Evolutionary conservation across 2,113 vertebrate species (phyloP), one percentile per base, ranked within the genome.

Genomic region (Taxidea taxus): DNA sequence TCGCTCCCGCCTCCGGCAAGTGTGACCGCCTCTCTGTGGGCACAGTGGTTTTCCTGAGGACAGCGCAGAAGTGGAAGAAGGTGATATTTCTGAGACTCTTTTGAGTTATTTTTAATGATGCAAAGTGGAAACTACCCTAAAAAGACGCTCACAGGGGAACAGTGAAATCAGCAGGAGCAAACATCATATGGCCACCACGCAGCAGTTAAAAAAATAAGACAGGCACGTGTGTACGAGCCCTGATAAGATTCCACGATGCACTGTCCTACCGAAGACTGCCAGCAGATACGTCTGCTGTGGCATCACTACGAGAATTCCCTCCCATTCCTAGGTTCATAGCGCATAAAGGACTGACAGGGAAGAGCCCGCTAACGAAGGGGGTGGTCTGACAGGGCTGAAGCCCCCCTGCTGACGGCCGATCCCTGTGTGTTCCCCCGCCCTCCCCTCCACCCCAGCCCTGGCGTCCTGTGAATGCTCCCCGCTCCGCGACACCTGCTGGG

Each of bases 361-460:
- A n/a, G n/a, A 11, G 56, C 20, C 2, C 11, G 7, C 10, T 25
- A 14, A n/a, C 15, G 5, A 7, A 1, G 14, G 8, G 3, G 34
- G 23, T 13, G 31, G 29, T 1, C 15, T 8, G 47, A 21, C 7
- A 14, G 29, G 37, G 8, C 60, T 23, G 3, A 58, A 34, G 29
- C 3, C 15, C 39, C 34, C 42, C 72, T 16, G 39, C 13, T 0
- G 25, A 15, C 1, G 1, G 39, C 39, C 25, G 0, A 29, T 8
- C 39, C 39, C 0, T 1, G 4, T 12, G 58, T 37, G 7, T 16
- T 25, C 31, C 21, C 21, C 62, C 5, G 2, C 11, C 44, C 62
- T 12, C 62, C 37, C 3, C 16, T 3, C 62, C 81, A 72, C 13
- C 7, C 4, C 20, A 49, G 66, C 37, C 21, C 39, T 39, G 23